phyloP scores from a whole-genome alignment of 2,113 vertebrate genomes.

The Anser brachyrhynchus region DNA sequence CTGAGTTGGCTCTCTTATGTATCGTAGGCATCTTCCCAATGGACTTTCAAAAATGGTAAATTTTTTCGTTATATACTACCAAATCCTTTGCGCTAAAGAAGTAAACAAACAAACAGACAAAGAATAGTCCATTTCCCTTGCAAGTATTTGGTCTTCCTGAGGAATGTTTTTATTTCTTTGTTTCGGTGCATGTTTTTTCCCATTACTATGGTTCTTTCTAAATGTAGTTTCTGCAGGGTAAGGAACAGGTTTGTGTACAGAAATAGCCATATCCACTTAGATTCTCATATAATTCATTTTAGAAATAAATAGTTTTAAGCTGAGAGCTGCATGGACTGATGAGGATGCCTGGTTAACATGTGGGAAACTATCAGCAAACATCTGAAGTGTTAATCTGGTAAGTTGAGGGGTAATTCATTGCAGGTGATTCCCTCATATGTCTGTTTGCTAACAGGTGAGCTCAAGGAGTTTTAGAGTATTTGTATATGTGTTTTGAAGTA shows the following conservation, averaged over 20 bases:
- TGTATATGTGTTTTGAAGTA: background rate
- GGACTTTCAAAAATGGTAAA: background rate
- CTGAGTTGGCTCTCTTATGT: background rate
- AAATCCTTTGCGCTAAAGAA: background rate
- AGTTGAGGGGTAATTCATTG: accelerated
- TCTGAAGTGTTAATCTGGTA: accelerated
- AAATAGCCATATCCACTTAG: background rate
- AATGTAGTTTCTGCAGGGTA: background rate
- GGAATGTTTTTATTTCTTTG: background rate
- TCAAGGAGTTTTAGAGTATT: background rate
- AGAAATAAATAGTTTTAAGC: background rate
- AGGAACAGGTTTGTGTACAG: background rate
- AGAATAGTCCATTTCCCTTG: background rate
- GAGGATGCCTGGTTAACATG: background rate
- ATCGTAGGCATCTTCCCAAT: background rate
- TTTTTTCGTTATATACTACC: background rate
- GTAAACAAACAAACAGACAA: background rate
- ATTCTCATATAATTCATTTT: background rate
- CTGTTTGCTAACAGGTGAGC: background rate
- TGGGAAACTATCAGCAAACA: background rate
- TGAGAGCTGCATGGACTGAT: background rate
- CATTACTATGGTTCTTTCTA: background rate
- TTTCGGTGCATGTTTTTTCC: background rate
- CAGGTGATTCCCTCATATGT: background rate
- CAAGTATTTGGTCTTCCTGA: background rate